Conservation (phyloP, 2,797 vertebrate genomes). For the Emydoidea blandingii region DNA sequence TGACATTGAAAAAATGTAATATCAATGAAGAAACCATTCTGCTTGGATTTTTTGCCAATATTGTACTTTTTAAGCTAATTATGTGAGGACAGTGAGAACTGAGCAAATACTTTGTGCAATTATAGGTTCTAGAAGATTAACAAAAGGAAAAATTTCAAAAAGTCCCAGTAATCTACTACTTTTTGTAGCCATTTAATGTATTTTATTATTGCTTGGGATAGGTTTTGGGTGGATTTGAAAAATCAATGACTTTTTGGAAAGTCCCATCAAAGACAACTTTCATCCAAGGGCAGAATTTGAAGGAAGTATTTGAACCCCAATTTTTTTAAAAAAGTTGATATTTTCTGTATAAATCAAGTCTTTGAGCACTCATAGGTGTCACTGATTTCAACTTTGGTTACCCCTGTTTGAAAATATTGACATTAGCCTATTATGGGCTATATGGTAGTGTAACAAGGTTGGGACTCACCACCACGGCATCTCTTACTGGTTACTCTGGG, state of each 20-base stretch:
- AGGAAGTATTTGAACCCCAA: neutral
- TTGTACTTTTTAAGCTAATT: constrained; percentile 25
- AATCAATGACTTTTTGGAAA: neutral
- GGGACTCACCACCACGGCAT: too few species aligned
- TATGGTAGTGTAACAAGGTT: neutral
- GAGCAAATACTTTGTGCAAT: neutral
- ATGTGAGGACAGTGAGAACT: neutral
- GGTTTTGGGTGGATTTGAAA: neutral
- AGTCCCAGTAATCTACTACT: neutral
- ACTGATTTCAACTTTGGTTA: neutral
- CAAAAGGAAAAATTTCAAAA: neutral
- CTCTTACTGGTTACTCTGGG: too few species aligned
- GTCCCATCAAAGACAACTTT: neutral
- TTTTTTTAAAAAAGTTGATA: neutral
- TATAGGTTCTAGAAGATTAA: neutral
- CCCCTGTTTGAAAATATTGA: neutral
- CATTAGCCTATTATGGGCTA: neutral
- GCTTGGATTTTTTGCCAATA: constrained; percentile 22
- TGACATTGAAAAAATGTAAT: constrained; percentile 34
- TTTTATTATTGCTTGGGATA: neutral
- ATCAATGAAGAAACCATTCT: constrained; percentile 37
- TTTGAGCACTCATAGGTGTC: neutral
- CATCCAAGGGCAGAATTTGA: neutral
- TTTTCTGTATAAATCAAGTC: neutral
- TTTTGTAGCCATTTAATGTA: neutral